Evolutionary conservation across 2,888 invertebrate genomes (phyloP), one percentile per base, ranked within the genome.

Genomic region (Catotricha subobsoleta): DNA sequence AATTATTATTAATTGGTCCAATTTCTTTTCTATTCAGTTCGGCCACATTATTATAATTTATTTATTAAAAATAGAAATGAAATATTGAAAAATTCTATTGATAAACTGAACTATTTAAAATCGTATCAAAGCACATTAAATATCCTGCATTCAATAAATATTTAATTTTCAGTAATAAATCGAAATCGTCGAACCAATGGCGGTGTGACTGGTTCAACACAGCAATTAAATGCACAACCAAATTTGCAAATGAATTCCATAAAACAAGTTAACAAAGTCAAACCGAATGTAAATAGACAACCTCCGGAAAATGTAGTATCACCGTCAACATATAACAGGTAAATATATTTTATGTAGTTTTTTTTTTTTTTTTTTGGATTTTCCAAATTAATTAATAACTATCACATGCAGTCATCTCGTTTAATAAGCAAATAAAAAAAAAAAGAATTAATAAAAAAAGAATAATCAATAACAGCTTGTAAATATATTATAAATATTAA

Each of bases 251-350:
- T 74, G 39, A 43, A 43, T 40, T 34, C 39, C 19, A 40, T 39
- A 49, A 77, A 86, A 56, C 84, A 86, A 64, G 82, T 86, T 58
- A 86, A 84, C 67, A 86, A 86, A 64, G 84, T 86, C 53, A 87
- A 86, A 60, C 86, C 86, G 35, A 86, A 80, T 54, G 81, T 84
- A 45, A 84, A 80, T 58, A 71, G 84, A 60, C 73, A 73, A 44
- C 71, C 77, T 40, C 74, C 75, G 29, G 84, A 86, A 52, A 78
- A 76, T 65, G 70, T 76, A 61, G 74, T 72, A 52, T 73, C 73
- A 55, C 71, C 76, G 48, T 75, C 76, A 48, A 68, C 68, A 47
- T 77, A 76, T 59, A 77, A 76, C 59, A 72, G 74, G 63, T 63
- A 52, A 54, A 49, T 48, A 33, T 16, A 19, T 15, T 18, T 25